Evolutionary conservation across 2,113 vertebrate genomes (phyloP).

Genomic region (Seriola aureovittata): DNA sequence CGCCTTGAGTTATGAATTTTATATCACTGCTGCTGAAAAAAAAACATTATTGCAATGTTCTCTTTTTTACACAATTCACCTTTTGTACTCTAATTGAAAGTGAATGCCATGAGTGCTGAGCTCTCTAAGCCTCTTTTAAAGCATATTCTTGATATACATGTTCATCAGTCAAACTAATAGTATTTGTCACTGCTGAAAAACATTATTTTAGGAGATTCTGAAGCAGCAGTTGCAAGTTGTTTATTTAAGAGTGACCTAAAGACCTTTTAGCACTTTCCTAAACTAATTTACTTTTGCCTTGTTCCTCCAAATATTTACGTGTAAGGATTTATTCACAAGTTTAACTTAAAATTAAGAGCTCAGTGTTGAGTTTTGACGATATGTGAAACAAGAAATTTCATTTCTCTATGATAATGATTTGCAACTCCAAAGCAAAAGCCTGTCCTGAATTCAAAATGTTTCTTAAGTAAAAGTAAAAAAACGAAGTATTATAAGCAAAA

Average conservation of each 20-base stretch:
- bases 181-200: neutral
- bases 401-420: too few species aligned
- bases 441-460: too few species aligned
- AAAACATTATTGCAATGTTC: neutral
- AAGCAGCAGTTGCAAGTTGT: neutral
- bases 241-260: neutral
- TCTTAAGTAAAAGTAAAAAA: too few species aligned
- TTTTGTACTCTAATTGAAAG: slow-evolving; percentile 36
- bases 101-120: neutral
- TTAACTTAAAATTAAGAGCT: neutral
- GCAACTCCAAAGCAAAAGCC: too few species aligned
- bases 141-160: neutral
- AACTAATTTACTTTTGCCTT: neutral
- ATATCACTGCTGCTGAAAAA: slow-evolving; percentile 5
- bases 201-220: neutral
- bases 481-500: too few species aligned
- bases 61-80: slow-evolving; percentile 1
- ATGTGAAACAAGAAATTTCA: neutral
- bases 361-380: neutral
- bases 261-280: neutral
- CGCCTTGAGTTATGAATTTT: slow-evolving; percentile 45
- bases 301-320: neutral
- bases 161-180: neutral
- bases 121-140: neutral
- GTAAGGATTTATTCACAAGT: slow-evolving; percentile 2